Base-by-base conservation (phyloP, 1,140 invertebrate genomes). In the Psix sp. region DNA sequence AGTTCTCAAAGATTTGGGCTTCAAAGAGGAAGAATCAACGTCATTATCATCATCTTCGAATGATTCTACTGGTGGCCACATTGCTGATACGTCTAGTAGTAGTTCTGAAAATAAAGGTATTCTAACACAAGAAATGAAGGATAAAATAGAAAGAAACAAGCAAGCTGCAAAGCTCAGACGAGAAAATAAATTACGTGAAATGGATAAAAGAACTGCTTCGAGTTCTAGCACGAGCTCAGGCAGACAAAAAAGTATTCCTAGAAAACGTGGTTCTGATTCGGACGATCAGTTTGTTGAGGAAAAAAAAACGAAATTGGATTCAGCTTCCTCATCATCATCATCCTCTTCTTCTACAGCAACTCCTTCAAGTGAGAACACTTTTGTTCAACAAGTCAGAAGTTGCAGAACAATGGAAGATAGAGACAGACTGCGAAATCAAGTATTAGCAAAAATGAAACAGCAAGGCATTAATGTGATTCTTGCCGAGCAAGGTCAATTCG, bases 401-500 rank as follows among this genome's bases (percentile, higher is more conserved):
- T 71, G 77, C 31, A 60, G 40, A 7, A 51, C 75, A 6, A 17
- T 17, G 38, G 38, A 56, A 31, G 13, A 57, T 11, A 77, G 79
- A 7, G 59, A 70, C 0, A 66, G 71, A 67, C 6, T 82, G 3
- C 71, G 84, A 26, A 48, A 77, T 1, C 62, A 48, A 39, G 80
- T 79, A 4, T 74, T 86, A 13, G 39, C 36, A n/a, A 77, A 46
- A 57, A 81, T 84, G 78, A 68, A 26, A 57, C 33, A 36, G 3
- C 24, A 76, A 0, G 81, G 82, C 0, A 65, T 80, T 0, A 52
- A 70, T 7, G 40, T 84, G 7, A 76, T 67, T 0, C 17, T 82
- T 0, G 65, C 77, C 5, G 68, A 76, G 17, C 79, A 77, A 14
- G 91, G 91, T 36, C 81, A 88, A n/a, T 92, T 94, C 88, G 86